Evolutionary conservation across 2,113 vertebrate genomes (phyloP), one percentile per base, ranked within the genome.

Genomic region (Pangasianodon gigas): DNA sequence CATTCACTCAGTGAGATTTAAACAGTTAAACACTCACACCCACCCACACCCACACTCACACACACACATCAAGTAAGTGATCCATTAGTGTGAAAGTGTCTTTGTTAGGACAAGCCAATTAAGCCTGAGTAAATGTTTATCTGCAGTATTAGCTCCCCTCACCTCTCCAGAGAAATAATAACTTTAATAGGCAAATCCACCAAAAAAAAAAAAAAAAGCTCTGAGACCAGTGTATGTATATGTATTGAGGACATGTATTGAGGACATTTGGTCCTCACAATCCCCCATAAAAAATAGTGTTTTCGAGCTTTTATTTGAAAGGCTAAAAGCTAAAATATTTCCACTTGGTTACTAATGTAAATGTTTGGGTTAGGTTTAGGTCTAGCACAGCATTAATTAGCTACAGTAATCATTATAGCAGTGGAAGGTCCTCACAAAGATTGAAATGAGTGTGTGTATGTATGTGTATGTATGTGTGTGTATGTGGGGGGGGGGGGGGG

Each of bases 71-170:
- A 85, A 29, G 60, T 48, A 37, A 51, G 54, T 77, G 75, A 81
- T 91, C 37, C 65, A 86, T 79, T 41, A 87, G 24, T 65, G 52
- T 54, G 37, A 51, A 48, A 58, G 71, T 26, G 21, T 29, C 74
- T 62, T 84, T 48, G 52, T 62, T 74, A 75, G 58, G 74, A 65
- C n/a, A 85, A 75, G 48, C 54, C 56, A 84, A 87, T 89, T 91
- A 89, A 84, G 58, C 81, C 74, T 81, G 60, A 81, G 87, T 88
- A 88, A 91, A 91, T 91, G 85, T 88, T 91, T 86, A 91, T 67
- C 84, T 69, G 52, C n/a, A 86, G 48, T 32, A 87, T 87, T 74
- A 87, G 51, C 46, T n/a, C 51, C 29, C 1, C 3, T 54, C 26
- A 32, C 48, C 51, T 54, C 13, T 52, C 79, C 6, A 0, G 4